Evolutionary conservation across 2,797 vertebrate genomes (phyloP).

Genomic region (Staurois parvus): DNA sequence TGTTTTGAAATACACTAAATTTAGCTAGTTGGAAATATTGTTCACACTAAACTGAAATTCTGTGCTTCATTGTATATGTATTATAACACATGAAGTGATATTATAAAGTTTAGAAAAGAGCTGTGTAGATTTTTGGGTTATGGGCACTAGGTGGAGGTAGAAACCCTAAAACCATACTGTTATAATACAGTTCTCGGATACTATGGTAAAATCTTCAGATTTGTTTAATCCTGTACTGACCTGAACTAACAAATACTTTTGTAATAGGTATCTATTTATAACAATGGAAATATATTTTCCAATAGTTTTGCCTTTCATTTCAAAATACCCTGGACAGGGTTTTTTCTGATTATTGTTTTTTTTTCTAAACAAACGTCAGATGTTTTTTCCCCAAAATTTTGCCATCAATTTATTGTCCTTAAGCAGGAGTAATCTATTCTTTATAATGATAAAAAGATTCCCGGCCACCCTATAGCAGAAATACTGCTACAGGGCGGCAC

Average conservation of each 20-base stretch:
- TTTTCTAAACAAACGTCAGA: too few species aligned
- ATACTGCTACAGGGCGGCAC: too few species aligned
- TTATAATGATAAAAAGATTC: too few species aligned
- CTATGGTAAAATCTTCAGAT: not conserved
- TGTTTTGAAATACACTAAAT: not conserved
- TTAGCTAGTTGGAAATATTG: not conserved
- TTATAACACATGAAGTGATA: not conserved
- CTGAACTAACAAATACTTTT: not conserved
- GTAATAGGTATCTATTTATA: too few species aligned
- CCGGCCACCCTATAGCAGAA: too few species aligned
- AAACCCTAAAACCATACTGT: conserved; percentile 52
- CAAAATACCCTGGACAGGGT: too few species aligned
- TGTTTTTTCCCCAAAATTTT: too few species aligned
- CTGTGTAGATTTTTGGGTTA: conserved; percentile 20
- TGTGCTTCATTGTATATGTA: not conserved
- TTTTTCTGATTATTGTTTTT: too few species aligned
- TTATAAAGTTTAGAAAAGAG: not conserved
- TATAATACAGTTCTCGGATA: not conserved
- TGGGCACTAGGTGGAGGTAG: conserved; percentile 61
- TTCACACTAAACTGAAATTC: not conserved
- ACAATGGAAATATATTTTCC: too few species aligned
- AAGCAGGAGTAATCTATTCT: too few species aligned
- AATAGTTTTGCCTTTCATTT: too few species aligned
- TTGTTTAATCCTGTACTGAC: not conserved
- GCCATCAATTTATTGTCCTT: too few species aligned